These are phyloP conservation scores for Eumacrocentrus americanus DNA, from an alignment of 2,888 invertebrate genomes.

Conservation along the genomic window DNA sequence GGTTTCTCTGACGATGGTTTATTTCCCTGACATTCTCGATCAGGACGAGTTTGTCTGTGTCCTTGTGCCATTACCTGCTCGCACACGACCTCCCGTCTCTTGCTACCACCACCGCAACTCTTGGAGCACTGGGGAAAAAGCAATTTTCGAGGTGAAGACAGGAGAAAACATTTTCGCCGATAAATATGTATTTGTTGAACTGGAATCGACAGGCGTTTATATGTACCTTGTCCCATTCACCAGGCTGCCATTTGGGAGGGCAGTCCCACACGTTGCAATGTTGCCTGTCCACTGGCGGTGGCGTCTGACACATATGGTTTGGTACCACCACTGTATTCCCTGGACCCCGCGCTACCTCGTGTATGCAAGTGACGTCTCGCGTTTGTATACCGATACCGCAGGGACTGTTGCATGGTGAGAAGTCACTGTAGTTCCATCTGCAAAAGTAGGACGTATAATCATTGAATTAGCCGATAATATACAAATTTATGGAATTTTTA, in stretches of 20 bases:
- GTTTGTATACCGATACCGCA: constrained; percentile 95
- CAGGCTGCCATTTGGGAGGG: constrained; percentile 86
- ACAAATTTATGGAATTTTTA: constrained; percentile 7
- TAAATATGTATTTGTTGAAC: too few species aligned
- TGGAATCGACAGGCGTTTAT: too few species aligned
- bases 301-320: constrained; percentile 90
- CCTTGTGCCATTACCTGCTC: constrained; percentile 93
- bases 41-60: constrained; percentile 81
- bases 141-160: too few species aligned
- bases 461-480: too few species aligned
- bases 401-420: constrained; percentile 87
- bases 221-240: constrained; percentile 82
- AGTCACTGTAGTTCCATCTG: constrained; percentile 89
- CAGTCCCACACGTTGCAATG: constrained; percentile 94
- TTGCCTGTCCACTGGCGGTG: constrained; percentile 86
- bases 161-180: too few species aligned
- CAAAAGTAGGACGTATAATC: constrained; percentile 39
- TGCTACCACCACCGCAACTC: constrained; percentile 91
- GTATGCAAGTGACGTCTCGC: constrained; percentile 87
- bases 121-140: constrained; percentile 75
- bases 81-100: constrained; percentile 81
- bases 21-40: constrained; percentile 76
- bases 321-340: constrained; percentile 92
- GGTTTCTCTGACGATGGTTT: constrained; percentile 80
- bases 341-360: constrained; percentile 84